These are phyloP conservation scores for Phalacrocorax carbo DNA, from an alignment of 2,113 vertebrate species.

Conservation along the genomic window DNA sequence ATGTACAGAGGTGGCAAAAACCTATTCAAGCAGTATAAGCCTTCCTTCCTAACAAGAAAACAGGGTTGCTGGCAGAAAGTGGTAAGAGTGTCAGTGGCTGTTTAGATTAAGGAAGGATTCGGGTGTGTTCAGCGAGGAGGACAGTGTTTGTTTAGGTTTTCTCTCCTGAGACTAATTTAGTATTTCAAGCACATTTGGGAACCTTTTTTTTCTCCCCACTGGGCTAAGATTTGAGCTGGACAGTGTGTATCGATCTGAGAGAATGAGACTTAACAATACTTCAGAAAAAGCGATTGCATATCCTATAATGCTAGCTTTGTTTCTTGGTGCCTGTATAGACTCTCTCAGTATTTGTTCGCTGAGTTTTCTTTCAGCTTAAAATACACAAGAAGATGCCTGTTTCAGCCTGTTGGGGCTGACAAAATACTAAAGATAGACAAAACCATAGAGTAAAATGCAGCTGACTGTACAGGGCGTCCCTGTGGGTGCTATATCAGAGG, in stretches of 20 bases:
- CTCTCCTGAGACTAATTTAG: slow-evolving; percentile 25
- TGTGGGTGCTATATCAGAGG: neutral
- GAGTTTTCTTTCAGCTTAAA: slow-evolving; percentile 17
- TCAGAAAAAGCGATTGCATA: neutral
- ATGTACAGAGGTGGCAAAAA: neutral
- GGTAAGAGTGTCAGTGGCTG: slow-evolving; percentile 4
- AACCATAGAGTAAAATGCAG: neutral
- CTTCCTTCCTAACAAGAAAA: neutral
- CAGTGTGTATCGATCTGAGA: neutral
- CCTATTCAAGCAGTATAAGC: neutral
- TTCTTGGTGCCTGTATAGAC: neutral
- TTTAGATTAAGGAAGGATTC: slow-evolving; percentile 16
- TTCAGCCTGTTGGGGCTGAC: slow-evolving; percentile 26
- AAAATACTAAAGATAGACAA: neutral
- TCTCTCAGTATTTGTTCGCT: neutral
- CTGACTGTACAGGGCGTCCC: neutral
- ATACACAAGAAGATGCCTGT: slow-evolving; percentile 14
- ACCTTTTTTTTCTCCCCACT: neutral
- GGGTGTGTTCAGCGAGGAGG: neutral
- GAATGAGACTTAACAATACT: neutral
- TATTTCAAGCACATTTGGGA: slow-evolving; percentile 39
- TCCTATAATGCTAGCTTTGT: slow-evolving; percentile 1
- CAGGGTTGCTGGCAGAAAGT: slow-evolving; percentile 15
- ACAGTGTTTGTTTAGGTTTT: slow-evolving; percentile 41
- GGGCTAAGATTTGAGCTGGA: neutral